These are phyloP conservation scores for Sinosuthora webbiana DNA, from an alignment of 2,113 vertebrate genomes.

Conservation along the genomic window DNA sequence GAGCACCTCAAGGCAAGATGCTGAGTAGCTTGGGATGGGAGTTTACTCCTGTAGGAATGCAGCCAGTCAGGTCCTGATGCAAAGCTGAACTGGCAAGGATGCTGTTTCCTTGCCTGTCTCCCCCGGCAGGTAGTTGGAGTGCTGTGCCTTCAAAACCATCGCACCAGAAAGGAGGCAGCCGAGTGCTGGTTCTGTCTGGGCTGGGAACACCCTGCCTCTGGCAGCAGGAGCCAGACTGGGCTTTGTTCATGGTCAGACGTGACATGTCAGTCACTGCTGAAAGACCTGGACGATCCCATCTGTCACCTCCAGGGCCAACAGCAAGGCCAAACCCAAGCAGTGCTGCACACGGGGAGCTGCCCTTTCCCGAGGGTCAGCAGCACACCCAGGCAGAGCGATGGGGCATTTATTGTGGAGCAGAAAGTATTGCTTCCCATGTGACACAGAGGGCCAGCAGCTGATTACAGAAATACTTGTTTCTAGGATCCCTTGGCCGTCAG, in stretches of 20 bases:
- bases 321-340: background rate
- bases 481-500: background rate
- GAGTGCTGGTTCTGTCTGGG: background rate
- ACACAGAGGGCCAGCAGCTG: background rate
- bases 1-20: conserved; percentile 40
- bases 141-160: background rate
- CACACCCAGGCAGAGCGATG: background rate
- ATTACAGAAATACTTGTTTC: background rate
- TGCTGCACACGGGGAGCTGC: background rate
- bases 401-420: background rate
- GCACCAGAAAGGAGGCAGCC: background rate
- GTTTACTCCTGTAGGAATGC: conserved; percentile 35
- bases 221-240: background rate
- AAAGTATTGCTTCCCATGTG: background rate
- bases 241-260: background rate
- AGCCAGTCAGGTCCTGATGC: conserved; percentile 43
- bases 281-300: background rate
- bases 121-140: background rate
- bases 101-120: background rate
- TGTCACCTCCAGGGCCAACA: background rate
- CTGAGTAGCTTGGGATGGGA: conserved; percentile 40
- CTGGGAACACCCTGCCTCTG: background rate
- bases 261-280: background rate
- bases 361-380: background rate
- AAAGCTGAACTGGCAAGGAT: conserved; percentile 33